Base-by-base conservation (phyloP, 2,888 invertebrate genomes). In the Drymonia ruficornis region DNA sequence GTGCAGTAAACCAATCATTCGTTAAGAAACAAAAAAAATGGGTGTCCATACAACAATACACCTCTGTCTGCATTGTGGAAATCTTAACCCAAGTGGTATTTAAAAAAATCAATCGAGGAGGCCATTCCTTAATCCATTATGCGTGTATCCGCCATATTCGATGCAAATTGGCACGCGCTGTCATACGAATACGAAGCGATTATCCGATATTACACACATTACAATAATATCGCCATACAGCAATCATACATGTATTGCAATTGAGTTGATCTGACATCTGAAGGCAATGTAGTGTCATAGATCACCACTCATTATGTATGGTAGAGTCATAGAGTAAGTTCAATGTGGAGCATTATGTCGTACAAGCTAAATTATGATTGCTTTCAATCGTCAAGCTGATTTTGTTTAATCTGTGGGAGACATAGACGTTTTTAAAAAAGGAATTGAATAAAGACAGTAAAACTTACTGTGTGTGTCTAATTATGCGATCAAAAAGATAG, bases 191-290 rank as follows among this genome's bases (percentile, higher is more conserved):
- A 81, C 72, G 76, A 75, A 72, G 69, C 69, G 67, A 78, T 80
- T 78, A 79, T 74, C 76, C 74, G 78, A 79, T 78, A 78, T 78
- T 74, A 78, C 62, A 58, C 55, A 63, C 69, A 73, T 70, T 70
- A 70, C 55, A 60, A 54, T 76, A 70, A 73, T 69, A 65, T 59
- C 62, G 50, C 51, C 54, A 51, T 57, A 7, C 2, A 28, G 57
- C 34, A 47, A 34, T 34, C 34, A 34, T 18, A 46, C 61, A 68
- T 67, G 70, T 65, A 65, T 63, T 65, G 60, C 81, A 81, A 84
- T 83, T 76, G 81, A 80, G 76, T 76, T 74, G 76, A 66, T 75
- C 74, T 81, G 83, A 81, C 81, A 73, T 47, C 62, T 70, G 69
- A 71, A 72, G 73, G 76, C 70, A 72, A 72, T 70, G 64, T 50